Base-by-base conservation (phyloP, 2,797 vertebrate species). In the Enteromius anoplus region DNA sequence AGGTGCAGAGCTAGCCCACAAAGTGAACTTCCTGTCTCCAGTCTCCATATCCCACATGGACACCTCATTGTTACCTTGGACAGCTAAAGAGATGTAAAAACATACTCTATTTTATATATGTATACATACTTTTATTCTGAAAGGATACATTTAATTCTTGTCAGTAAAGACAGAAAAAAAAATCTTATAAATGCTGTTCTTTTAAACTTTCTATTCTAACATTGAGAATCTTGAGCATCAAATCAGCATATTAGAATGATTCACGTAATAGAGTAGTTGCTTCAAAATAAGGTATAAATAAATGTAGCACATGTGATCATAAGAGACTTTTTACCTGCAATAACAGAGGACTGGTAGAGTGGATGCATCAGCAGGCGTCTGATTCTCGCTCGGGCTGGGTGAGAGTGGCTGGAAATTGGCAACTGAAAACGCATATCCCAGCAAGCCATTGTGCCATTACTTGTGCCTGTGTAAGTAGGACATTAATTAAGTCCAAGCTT, bases 21-120 rank as follows among this genome's bases (percentile, higher is more conserved):
- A 89, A 0, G 98, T 99, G 89, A 98, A 97, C 82, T 98, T 96
- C 26, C 98, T 91, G 87, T 99, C 98, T 0, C 98, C 98, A 0
- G 98, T 99, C 92, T 99, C 98, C 97, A 99, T 98, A 94, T 99
- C 97, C 98, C 98, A 99, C 96, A 99, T 98, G 21, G 98, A 99
- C 64, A 99, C 98, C 88, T 99, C 98, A 19, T 99, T 99, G 85
- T 99, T 99, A 68, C 98, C 97, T 93, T 99, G 98, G 70, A 97
- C 97, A 85, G 98, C 98, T 99, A 49, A 10, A 85, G 78, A 92
- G 78, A 86, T 0, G 71, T 19, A 45, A 11, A 70, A 47, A 47
- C 21, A 11, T 8, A 14, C 47, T 47, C 3, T 53, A 72, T 72
- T 10, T 29, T 29, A 29, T 21, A 49, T 32, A 71, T 45, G 45